Evolutionary conservation across 2,797 vertebrate species (phyloP), one percentile per base, ranked within the genome.

Genomic region (Diplodus puntazzo): DNA sequence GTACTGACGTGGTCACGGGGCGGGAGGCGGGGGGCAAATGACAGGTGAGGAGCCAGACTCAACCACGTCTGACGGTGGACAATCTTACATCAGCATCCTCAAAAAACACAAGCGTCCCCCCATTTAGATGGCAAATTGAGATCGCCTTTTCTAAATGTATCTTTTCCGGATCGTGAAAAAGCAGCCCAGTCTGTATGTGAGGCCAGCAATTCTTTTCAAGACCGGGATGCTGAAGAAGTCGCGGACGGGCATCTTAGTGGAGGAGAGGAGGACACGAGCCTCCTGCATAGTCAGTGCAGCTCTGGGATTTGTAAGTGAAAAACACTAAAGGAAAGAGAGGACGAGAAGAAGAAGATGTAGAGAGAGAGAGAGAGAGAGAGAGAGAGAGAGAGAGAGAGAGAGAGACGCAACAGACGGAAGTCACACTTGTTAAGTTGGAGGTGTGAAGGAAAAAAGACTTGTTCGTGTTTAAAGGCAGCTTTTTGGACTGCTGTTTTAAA

Each of bases 401-500:
- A 85, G 83, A 85, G 83, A 89, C 39, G 87, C 88, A 94, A 88
- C 93, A 94, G 93, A 94, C 90, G 92, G 93, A 94, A 93, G 92
- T 94, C 93, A 89, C 93, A 93, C 91, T 92, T 91, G 89, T 82
- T 90, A 93, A 90, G 88, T 89, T 78, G 73, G 89, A 95, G 93
- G 95, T 95, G 95, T 95, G 94, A 95, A 94, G 79, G 87, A 92
- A 92, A 86, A 58, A 91, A 81, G 79, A 92, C 89, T 88, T 77
- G 82, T 91, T 93, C 87, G 83, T 85, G 88, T 89, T 94, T 90
- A 89, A 91, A 92, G 91, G 93, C 93, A 94, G 89, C 87, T 92
- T 93, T 88, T 92, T 93, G 91, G 92, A 92, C 91, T 92, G 89
- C 89, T 92, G 93, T 93, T 94, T 93, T 87, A 91, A 91, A 92